Evolutionary conservation across 1,140 invertebrate genomes (phyloP).

Genomic region (Leptopilina clavipes): DNA sequence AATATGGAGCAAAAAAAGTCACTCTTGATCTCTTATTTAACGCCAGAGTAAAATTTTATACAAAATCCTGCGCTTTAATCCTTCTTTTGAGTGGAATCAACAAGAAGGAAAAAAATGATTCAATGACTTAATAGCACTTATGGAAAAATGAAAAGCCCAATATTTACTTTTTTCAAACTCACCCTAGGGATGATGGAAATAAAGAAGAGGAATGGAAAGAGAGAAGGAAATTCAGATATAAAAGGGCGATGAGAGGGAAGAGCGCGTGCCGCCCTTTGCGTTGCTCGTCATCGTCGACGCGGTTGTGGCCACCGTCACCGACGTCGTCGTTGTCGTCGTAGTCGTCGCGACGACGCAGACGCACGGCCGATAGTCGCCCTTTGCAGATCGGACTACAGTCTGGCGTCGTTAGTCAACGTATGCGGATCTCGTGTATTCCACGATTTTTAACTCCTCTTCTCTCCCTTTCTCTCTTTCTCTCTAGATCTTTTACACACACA

Average conservation of each 20-base stretch:
- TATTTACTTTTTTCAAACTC: background rate
- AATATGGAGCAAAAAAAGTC: too few relatives aligned
- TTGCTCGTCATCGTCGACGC: slow-evolving; percentile 29
- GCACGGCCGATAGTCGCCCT: slow-evolving; percentile 66
- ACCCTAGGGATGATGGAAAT: slow-evolving; percentile 10
- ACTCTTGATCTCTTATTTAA: too few relatives aligned
- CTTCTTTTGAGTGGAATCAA: too few relatives aligned
- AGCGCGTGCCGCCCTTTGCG: slow-evolving; percentile 49
- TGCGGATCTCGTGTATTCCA: slow-evolving; percentile 51
- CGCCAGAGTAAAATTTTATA: too few relatives aligned
- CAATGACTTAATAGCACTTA: slow-evolving; percentile 7
- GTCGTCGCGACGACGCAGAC: slow-evolving; percentile 46
- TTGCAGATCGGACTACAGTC: slow-evolving; percentile 64
- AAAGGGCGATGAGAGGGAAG: background rate
- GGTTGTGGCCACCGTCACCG: slow-evolving; percentile 40
- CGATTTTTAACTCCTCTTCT: slow-evolving; percentile 13
- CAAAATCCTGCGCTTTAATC: too few relatives aligned
- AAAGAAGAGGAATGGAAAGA: background rate
- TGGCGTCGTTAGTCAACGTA: slow-evolving; percentile 71
- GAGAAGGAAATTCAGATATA: background rate
- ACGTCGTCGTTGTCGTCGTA: slow-evolving; percentile 41
- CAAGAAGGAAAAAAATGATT: background rate
- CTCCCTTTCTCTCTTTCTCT: slow-evolving; percentile 34
- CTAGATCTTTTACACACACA: background rate
- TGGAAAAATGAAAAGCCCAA: background rate